phyloP scores from a whole-genome alignment of 2,888 invertebrate genomes.

The Serrognathus titanus region DNA sequence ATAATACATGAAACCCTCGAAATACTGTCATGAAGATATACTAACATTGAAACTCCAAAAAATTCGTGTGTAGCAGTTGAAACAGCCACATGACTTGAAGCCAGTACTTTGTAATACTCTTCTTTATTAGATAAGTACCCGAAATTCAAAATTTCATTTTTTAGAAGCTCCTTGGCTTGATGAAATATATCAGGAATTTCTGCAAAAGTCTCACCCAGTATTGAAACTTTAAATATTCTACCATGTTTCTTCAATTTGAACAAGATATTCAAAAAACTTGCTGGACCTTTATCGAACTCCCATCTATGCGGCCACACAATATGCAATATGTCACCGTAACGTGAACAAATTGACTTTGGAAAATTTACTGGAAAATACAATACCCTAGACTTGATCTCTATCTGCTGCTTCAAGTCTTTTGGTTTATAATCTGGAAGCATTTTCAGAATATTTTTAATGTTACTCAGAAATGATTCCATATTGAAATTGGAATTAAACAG shows the following conservation, averaged over 20 bases:
- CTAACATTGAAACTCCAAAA: slow-evolving; percentile 72
- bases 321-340: slow-evolving; percentile 44
- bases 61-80: slow-evolving; percentile 75
- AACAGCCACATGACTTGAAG: slow-evolving; percentile 61
- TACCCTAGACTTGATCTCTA: slow-evolving; percentile 60
- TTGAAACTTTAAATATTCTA: slow-evolving; percentile 56
- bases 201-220: slow-evolving; percentile 62
- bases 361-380: slow-evolving; percentile 46
- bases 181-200: slow-evolving; percentile 60
- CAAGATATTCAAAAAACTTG: slow-evolving; percentile 58
- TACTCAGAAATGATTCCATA: slow-evolving; percentile 61
- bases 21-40: slow-evolving; percentile 16
- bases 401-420: slow-evolving; percentile 53
- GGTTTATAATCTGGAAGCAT: slow-evolving; percentile 63
- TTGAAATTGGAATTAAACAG: slow-evolving; percentile 72
- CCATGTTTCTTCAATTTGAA: slow-evolving; percentile 52
- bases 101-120: slow-evolving; percentile 57
- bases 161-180: slow-evolving; percentile 51
- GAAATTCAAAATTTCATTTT: slow-evolving; percentile 55
- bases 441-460: slow-evolving; percentile 59
- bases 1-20: too few species aligned
- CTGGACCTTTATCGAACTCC: slow-evolving; percentile 75
- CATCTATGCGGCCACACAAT: slow-evolving; percentile 76
- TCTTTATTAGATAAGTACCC: slow-evolving; percentile 56
- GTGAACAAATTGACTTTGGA: slow-evolving; percentile 27